phyloP scores from a whole-genome alignment of 2,888 invertebrate species.

The Carterocephalus palaemon region DNA sequence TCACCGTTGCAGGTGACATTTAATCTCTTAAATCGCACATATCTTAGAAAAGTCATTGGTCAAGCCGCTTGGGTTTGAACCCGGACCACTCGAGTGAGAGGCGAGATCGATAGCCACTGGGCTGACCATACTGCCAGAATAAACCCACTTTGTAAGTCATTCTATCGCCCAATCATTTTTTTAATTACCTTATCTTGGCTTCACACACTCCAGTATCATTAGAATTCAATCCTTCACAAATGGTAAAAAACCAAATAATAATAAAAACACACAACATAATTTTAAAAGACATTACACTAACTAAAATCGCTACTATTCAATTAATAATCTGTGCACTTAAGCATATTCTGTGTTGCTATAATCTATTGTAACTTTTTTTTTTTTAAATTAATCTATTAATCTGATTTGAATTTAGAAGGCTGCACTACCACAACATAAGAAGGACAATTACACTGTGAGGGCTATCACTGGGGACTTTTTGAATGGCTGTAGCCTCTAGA shows the following conservation, averaged over 20 bases:
- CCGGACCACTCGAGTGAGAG: too few species aligned
- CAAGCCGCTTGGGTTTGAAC: too few species aligned
- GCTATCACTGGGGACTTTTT: conserved; percentile 4
- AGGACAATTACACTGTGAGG: conserved; percentile 19
- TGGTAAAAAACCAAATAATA: conserved; percentile 27
- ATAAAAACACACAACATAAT: conserved; percentile 23
- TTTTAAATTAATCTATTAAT: conserved; percentile 9
- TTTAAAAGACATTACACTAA: conserved; percentile 31
- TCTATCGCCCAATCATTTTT: too few species aligned
- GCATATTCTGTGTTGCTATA: background rate
- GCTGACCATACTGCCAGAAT: too few species aligned
- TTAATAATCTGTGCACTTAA: too few species aligned
- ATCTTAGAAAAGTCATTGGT: too few species aligned
- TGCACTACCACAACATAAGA: conserved; percentile 20
- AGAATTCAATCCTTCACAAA: conserved; percentile 30
- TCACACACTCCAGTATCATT: conserved; percentile 35
- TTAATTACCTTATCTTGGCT: conserved; percentile 30
- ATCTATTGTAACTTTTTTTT: background rate
- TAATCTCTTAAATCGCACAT: too few species aligned
- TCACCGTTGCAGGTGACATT: too few species aligned
- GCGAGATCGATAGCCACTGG: too few species aligned
- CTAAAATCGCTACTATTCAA: too few species aligned
- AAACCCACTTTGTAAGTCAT: background rate
- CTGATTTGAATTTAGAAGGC: conserved; percentile 6
- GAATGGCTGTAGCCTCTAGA: background rate